Evolutionary conservation across 2,888 invertebrate species (phyloP).

Genomic region (Lithodes maja): DNA sequence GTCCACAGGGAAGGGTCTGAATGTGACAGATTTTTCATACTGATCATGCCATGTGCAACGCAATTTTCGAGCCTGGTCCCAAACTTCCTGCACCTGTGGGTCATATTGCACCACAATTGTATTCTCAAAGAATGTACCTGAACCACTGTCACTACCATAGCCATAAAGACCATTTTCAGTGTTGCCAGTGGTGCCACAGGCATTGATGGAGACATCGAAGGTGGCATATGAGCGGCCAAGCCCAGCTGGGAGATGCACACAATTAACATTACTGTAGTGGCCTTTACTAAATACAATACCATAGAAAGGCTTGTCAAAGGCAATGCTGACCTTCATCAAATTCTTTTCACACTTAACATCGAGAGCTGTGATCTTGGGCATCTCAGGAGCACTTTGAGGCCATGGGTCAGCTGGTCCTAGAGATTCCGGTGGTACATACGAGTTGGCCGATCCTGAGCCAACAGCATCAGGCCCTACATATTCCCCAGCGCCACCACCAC

Average conservation of each 20-base stretch:
- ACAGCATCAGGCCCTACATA: conserved; percentile 38
- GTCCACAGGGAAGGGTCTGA: conserved; percentile 95
- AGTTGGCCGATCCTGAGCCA: conserved; percentile 61
- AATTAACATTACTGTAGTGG: conserved; percentile 93
- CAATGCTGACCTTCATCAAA: conserved; percentile 94
- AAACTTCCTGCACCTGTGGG: conserved; percentile 94
- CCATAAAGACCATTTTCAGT: conserved; percentile 92
- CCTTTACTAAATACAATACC: conserved; percentile 97
- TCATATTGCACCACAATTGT: conserved; percentile 95
- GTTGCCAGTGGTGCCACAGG: conserved; percentile 93
- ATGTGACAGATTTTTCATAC: conserved; percentile 95
- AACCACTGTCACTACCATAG: conserved; percentile 89
- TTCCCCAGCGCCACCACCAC: neutral
- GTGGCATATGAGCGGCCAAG: conserved; percentile 89
- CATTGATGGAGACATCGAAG: conserved; percentile 93
- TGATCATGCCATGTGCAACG: conserved; percentile 97
- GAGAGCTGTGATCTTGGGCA: conserved; percentile 95
- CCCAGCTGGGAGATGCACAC: conserved; percentile 92
- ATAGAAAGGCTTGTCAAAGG: conserved; percentile 94
- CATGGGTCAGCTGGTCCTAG: conserved; percentile 75
- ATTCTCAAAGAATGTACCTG: conserved; percentile 95
- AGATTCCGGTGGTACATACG: conserved; percentile 56
- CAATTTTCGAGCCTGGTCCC: conserved; percentile 94
- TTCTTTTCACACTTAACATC: conserved; percentile 97
- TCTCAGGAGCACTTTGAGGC: conserved; percentile 90